These are phyloP conservation scores for Astur gentilis DNA, from an alignment of 2,113 vertebrate species.

Conservation along the genomic window DNA sequence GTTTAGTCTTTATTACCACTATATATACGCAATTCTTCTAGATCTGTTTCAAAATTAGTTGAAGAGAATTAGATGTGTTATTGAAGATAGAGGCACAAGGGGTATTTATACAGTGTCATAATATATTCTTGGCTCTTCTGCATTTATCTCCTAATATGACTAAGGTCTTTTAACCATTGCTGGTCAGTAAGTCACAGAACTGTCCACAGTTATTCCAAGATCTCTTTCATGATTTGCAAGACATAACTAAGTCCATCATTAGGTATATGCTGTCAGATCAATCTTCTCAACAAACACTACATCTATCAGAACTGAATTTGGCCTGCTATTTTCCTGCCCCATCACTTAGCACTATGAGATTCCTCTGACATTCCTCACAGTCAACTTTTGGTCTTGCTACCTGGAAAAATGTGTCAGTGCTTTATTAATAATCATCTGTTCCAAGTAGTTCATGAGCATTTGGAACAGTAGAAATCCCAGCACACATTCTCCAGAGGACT, in stretches of 20 bases:
- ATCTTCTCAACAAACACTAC: not conserved
- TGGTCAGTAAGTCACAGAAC: not conserved
- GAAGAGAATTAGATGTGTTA: not conserved
- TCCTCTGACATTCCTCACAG: not conserved
- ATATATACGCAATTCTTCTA: not conserved
- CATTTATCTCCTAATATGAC: not conserved
- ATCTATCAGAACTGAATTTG: not conserved
- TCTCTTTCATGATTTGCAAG: not conserved
- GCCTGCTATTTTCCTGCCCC: not conserved
- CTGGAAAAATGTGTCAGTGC: not conserved
- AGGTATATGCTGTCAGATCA: not conserved
- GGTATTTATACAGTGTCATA: not conserved
- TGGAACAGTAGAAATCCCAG: not conserved
- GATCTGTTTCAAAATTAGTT: not conserved
- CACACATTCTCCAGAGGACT: not conserved
- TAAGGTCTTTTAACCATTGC: not conserved
- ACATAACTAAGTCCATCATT: not conserved
- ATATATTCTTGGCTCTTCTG: not conserved
- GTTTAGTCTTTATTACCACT: not conserved
- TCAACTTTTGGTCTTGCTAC: not conserved
- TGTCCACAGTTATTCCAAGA: not conserved
- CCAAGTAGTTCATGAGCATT: not conserved
- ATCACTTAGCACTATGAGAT: not conserved
- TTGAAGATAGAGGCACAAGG: not conserved
- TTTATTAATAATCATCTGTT: not conserved